Evolutionary conservation across 2,888 invertebrate genomes (phyloP), one percentile per base, ranked within the genome.

Genomic region (Aporophyla lueneburgensis): DNA sequence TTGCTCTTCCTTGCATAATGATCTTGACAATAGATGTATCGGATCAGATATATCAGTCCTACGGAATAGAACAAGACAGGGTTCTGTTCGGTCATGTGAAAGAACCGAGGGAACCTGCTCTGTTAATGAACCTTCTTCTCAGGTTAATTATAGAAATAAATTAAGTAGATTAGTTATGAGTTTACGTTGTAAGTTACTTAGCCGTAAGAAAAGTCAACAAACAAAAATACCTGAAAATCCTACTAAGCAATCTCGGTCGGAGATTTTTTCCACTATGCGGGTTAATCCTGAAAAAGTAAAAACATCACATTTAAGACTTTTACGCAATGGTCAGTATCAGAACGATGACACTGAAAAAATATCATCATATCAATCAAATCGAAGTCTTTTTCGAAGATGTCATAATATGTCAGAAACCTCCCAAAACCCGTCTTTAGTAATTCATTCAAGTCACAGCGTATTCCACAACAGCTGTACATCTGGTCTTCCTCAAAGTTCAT

Each of bases 111-210:
- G 53, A 21, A 21, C 16, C 33, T 27, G 54, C 27, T 71, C 68
- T 33, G 24, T 53, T 63, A n/a, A 68, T 33, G 46, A 53, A 59
- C 33, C 59, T 69, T 65, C 71, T 49, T 58, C 58, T 63, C 49
- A 43, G 7, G 5, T 61, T 61, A 24, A 54, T 59, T 14, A 67
- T 73, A 59, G 43, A 66, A 77, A 33, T 82, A 80, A 70, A 67
- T 19, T 77, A 66, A 81, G 63, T 74, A 74, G 74, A 61, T 58
- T 81, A 81, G 27, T 81, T n/a, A 69, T 4, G 71, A 78, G 61
- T 73, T 65, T 81, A 71, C 61, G 62, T 74, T 74, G 51, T 78
- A 78, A 71, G 56, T 66, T 81, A 53, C 80, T 80, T 86, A 87
- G 81, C 43, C 89, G 16, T 81, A 81, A 71, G 74, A 65, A 24